Evolutionary conservation across 2,888 invertebrate species (phyloP).

Genomic region (Margaritifera margaritifera): DNA sequence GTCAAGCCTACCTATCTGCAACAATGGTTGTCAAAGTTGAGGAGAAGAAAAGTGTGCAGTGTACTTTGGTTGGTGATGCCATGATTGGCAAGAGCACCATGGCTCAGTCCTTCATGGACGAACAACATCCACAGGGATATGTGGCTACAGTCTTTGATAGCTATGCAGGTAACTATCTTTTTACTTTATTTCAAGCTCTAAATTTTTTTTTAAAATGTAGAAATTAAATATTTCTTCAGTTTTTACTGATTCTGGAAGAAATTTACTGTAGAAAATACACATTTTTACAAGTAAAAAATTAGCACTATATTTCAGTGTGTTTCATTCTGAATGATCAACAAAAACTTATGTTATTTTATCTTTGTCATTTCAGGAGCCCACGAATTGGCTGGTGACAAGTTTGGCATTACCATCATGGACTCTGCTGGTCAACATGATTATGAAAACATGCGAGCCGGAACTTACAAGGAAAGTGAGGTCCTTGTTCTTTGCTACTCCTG

Average conservation of each 20-base stretch:
- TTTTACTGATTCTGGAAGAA: too few relatives aligned
- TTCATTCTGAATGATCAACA: neutral
- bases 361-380: slow-evolving; percentile 45
- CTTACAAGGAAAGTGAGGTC: slow-evolving; percentile 55
- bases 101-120: slow-evolving; percentile 45
- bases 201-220: neutral
- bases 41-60: slow-evolving; percentile 43
- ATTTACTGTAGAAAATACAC: too few relatives aligned
- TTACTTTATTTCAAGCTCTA: neutral
- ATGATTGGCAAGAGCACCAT: slow-evolving; percentile 62
- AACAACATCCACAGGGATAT: slow-evolving; percentile 37
- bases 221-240: slow-evolving; percentile 27
- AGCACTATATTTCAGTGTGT: too few relatives aligned
- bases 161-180: slow-evolving; percentile 44
- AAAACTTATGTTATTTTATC: slow-evolving; percentile 3
- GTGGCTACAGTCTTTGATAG: slow-evolving; percentile 55
- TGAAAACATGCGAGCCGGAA: slow-evolving; percentile 46
- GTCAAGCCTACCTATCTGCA: neutral
- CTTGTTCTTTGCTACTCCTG: slow-evolving; percentile 58
- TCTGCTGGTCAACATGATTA: slow-evolving; percentile 61
- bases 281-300: too few relatives aligned
- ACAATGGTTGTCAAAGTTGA: slow-evolving; percentile 35
- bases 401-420: slow-evolving; percentile 53
- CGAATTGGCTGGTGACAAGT: slow-evolving; percentile 53
- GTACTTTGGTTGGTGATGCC: slow-evolving; percentile 54